Evolutionary conservation across 2,888 invertebrate species (phyloP).

Genomic region (Lycia hirtaria): DNA sequence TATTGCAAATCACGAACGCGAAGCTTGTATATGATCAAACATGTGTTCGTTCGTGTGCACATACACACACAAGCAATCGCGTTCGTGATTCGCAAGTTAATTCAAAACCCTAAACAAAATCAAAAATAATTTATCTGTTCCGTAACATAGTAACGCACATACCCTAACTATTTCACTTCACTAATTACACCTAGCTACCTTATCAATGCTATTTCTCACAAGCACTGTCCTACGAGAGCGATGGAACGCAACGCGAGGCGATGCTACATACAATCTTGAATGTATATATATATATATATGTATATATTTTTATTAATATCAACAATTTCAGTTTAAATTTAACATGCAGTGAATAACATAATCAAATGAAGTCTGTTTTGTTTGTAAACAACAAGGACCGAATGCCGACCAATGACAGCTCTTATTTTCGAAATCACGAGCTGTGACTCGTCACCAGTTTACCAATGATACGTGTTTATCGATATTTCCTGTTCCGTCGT

Average conservation of each 20-base stretch:
- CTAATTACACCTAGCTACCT: slow-evolving; percentile 76
- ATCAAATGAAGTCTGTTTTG: too few relatives aligned
- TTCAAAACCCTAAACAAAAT: slow-evolving; percentile 61
- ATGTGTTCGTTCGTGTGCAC: background rate
- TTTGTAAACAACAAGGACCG: too few relatives aligned
- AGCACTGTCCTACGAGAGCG: background rate
- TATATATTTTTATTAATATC: too few relatives aligned
- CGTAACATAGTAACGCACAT: slow-evolving; percentile 66
- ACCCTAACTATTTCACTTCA: slow-evolving; percentile 64
- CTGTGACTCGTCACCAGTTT: too few relatives aligned
- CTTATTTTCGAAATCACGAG: background rate
- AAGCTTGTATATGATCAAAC: background rate
- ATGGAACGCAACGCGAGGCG: background rate
- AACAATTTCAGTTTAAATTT: too few relatives aligned
- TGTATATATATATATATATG: too few relatives aligned
- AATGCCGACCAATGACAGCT: background rate
- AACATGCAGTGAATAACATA: too few relatives aligned
- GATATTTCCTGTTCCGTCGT: background rate
- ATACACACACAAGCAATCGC: background rate
- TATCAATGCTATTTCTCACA: slow-evolving; percentile 60
- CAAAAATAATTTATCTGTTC: slow-evolving; percentile 64
- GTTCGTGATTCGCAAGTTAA: slow-evolving; percentile 14
- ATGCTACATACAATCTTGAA: too few relatives aligned
- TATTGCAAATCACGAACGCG: background rate
- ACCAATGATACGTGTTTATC: too few relatives aligned